phyloP scores from a whole-genome alignment of 2,797 vertebrate species.

The Apogon talboti region DNA sequence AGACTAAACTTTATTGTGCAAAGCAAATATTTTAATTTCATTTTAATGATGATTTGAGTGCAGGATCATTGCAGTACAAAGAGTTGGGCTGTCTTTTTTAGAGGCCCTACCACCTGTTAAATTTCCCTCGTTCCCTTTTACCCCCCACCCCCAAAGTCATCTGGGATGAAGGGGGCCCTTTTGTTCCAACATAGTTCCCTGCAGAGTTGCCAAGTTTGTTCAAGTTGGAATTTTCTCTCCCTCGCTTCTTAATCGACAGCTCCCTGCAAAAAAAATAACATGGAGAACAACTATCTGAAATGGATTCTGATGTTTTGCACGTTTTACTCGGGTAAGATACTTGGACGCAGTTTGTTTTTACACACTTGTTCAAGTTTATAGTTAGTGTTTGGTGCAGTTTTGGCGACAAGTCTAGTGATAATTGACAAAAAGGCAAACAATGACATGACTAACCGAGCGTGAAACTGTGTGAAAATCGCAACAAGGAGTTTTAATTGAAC shows the following conservation, averaged over 20 bases:
- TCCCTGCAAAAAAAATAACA: constrained; percentile 73
- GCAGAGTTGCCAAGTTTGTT: constrained; percentile 83
- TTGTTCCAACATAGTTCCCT: constrained; percentile 83
- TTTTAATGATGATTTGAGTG: not conserved
- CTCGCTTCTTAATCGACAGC: constrained; percentile 60
- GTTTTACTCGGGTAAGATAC: constrained; percentile 77
- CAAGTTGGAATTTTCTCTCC: constrained; percentile 78
- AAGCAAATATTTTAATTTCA: too few species aligned
- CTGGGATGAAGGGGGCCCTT: constrained; percentile 81
- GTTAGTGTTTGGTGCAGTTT: constrained; percentile 6
- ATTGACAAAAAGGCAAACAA: not conserved
- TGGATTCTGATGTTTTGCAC: constrained; percentile 74
- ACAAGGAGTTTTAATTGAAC: not conserved
- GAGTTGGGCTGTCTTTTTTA: constrained; percentile 35
- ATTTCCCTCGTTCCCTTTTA: constrained; percentile 72
- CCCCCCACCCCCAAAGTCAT: constrained; percentile 77
- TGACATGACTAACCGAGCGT: not conserved
- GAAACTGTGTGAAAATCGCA: not conserved
- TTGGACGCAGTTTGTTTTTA: not conserved
- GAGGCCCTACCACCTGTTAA: constrained; percentile 72
- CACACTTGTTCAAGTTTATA: not conserved
- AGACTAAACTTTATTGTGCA: too few species aligned
- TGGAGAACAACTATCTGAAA: constrained; percentile 72
- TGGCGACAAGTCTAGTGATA: too few species aligned
- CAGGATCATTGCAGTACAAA: constrained; percentile 14